Evolutionary conservation across 2,797 vertebrate genomes (phyloP), one percentile per base, ranked within the genome.

Genomic region (Centroberyx gerrardi): DNA sequence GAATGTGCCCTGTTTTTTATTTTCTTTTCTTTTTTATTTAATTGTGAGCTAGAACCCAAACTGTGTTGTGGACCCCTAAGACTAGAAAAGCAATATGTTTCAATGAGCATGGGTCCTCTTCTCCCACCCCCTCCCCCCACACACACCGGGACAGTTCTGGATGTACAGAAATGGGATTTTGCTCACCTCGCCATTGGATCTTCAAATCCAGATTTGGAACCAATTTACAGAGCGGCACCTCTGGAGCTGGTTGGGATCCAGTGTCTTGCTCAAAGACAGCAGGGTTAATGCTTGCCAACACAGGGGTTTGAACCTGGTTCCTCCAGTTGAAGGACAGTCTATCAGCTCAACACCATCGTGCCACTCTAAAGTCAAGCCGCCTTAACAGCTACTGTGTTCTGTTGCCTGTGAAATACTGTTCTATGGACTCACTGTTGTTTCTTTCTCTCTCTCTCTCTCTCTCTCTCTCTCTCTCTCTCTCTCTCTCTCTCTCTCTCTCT

Each of bases 151-250:
- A 13, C 56, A 17, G 4, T 22, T 55, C 17, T 40, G 33, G 1
- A 28, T 68, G 5, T 8, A 28, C 10, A 15, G 29, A 33, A n/a
- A 61, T 52, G 12, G 44, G 49, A 27, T 59, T 71, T 54, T 10
- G 1, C 44, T 66, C n/a, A 76, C 31, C 28, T 53, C 60, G 44
- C 48, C 12, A 63, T 28, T 63, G n/a, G 5, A 77, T 36, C 18
- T 60, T 18, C 27, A 71, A 72, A 71, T 64, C n/a, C 28, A 68
- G 36, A 58, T 75, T 48, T 69, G 5, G 33, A 66, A 31, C 13
- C 6, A 5, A 4, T 10, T 62, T 62, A 22, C 51, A 4, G 55
- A 64, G 53, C 31, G 9, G 22, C 54, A 18, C 38, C 13, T 38
- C 28, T 53, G 61, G 17, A 62, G 27, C 68, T 48, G 53, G 5